Percentiles rank a stretch among this genome's conserved stretches.
These are phyloP conservation scores for Oenanthe oenanthe DNA, from an alignment of 2,113 vertebrate species.

Conservation along the genomic window DNA sequence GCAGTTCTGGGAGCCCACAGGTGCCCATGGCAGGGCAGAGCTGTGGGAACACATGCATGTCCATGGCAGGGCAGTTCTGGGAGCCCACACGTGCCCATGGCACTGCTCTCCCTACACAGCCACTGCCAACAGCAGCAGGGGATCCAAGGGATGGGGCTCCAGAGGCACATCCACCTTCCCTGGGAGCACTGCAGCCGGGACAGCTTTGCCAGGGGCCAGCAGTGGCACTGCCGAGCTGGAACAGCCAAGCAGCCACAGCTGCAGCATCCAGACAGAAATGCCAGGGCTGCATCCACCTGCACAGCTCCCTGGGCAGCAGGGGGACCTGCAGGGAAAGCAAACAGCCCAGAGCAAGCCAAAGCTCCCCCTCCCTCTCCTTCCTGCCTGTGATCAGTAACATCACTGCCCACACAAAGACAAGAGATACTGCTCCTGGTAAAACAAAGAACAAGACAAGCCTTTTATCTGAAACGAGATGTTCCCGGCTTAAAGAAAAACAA, in stretches of 20 bases:
- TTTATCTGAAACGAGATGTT: not conserved
- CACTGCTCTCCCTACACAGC: accelerated
- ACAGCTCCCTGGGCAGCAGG: accelerated
- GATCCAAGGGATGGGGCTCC: accelerated
- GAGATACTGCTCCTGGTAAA: not conserved
- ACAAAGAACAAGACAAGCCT: not conserved
- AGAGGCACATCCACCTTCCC: not conserved
- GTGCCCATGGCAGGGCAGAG: accelerated
- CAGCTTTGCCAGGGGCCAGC: not conserved
- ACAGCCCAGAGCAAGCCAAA: not conserved
- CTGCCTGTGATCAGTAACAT: not conserved
- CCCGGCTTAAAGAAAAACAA: not conserved
- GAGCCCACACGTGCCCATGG: too few species aligned
- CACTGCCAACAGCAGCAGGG: accelerated
- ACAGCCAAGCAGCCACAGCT: not conserved
- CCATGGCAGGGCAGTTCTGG: too few species aligned
- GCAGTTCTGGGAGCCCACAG: not conserved
- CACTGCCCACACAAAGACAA: not conserved
- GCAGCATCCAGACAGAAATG: not conserved
- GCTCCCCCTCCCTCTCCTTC: not conserved
- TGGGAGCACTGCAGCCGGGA: accelerated
- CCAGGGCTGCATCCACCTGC: accelerated
- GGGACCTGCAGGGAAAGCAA: not conserved
- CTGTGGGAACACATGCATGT: too few species aligned
- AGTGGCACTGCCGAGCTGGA: accelerated